Evolutionary conservation across 2,888 invertebrate genomes (phyloP).

Genomic region (Lampropteryx suffumata): DNA sequence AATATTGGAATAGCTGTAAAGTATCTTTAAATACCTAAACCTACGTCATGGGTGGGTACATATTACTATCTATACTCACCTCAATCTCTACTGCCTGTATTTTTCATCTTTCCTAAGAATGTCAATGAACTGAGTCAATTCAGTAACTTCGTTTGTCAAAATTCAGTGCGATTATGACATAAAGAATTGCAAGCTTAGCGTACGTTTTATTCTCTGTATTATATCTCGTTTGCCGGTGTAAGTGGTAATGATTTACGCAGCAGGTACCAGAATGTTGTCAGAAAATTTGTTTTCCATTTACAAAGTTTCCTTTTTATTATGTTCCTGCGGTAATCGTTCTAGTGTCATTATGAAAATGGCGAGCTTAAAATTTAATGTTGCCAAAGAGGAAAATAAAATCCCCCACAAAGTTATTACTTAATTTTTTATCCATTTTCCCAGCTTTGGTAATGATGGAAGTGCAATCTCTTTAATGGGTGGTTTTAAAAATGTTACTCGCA

Average conservation of each 20-base stretch:
- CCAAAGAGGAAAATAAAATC: conserved; percentile 49
- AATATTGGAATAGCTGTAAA: neutral
- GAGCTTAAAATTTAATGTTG: conserved; percentile 57
- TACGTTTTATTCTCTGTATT: too few relatives aligned
- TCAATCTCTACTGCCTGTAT: too few relatives aligned
- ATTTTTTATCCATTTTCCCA: conserved; percentile 42
- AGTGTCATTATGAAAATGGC: conserved; percentile 66
- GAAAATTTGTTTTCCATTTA: neutral
- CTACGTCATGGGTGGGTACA: too few relatives aligned
- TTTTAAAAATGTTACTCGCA: conserved; percentile 13
- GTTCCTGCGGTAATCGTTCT: conserved; percentile 40
- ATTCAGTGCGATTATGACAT: too few relatives aligned
- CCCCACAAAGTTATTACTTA: conserved; percentile 42
- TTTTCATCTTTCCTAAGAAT: neutral
- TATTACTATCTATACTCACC: too few relatives aligned
- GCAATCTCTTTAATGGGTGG: conserved; percentile 14
- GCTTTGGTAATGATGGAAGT: conserved; percentile 27
- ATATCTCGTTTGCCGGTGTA: too few relatives aligned
- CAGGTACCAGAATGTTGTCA: too few relatives aligned
- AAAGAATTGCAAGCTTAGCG: too few relatives aligned
- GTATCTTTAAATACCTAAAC: too few relatives aligned
- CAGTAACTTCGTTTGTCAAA: too few relatives aligned
- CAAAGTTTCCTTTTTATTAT: neutral
- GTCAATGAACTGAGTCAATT: too few relatives aligned
- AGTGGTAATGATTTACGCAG: too few relatives aligned